Base-by-base conservation (phyloP, 2,113 vertebrate species). In the Poeciliopsis occidentalis region DNA sequence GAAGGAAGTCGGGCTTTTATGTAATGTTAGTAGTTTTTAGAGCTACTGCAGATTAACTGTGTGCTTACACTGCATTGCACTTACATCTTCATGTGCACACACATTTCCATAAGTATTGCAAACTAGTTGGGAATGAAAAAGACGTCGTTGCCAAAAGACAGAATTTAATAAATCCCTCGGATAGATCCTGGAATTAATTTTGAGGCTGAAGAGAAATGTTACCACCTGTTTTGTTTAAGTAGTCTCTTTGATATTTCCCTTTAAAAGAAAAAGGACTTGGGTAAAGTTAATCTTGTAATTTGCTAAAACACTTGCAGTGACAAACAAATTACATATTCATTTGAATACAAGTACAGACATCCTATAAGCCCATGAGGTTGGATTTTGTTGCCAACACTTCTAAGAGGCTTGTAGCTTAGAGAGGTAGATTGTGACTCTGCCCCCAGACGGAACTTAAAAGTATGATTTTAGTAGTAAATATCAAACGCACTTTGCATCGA, bases 111-210 rank as follows among this genome's bases (percentile, higher is more conserved):
- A 37, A 79, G 85, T 67, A 64, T 19, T 63, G 68, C 30, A 71
- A 37, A 60, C 83, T 74, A 82, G 62, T 78, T 82, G 85, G 82
- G 84, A 86, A 85, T 83, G 84, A 86, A 91, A 87, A 66, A 67
- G 78, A 80, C 34, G 31, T 19, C 67, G 76, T 83, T 89, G 91
- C 92, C 92, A 92, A 91, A 92, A 91, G 70, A 85, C 84, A 64
- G 78, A 89, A 84, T 87, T 94, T 91, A 92, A 94, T 92, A 92
- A 93, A 94, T 92, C 94, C 91, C 91, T 91, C n/a, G 10, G 91
- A 91, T 93, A 90, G 79, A 80, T 91, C 75, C 34, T 76, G n/a
- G 67, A 84, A 92, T 92, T 92, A 90, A 93, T 92, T 89, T 72
- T 74, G 80, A 87, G 84, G 89, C 85, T 73, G 26, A 87, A 73